phyloP scores from a whole-genome alignment of 2,888 invertebrate genomes.

The Axea sp. region DNA sequence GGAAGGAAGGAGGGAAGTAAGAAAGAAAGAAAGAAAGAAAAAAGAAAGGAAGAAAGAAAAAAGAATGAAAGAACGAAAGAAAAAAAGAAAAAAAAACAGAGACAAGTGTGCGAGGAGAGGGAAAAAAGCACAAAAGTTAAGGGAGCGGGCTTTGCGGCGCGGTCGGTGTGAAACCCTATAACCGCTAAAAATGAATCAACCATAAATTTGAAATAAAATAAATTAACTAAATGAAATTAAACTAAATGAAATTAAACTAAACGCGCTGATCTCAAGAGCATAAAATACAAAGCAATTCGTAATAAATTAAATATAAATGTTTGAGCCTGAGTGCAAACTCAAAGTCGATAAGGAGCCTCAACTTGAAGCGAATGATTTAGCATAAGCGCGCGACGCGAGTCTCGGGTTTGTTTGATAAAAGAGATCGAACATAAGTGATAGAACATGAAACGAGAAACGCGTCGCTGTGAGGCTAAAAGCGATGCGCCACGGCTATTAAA shows the following conservation, averaged over 20 bases:
- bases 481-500: slow-evolving; percentile 29
- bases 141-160: slow-evolving; percentile 76
- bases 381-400: slow-evolving; percentile 18
- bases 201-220: slow-evolving; percentile 51
- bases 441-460: slow-evolving; percentile 10
- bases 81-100: neutral
- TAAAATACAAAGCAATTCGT: neutral
- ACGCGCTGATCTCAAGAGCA: neutral
- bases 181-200: slow-evolving; percentile 70
- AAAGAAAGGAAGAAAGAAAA: neutral
- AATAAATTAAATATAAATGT: neutral
- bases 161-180: slow-evolving; percentile 75
- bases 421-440: neutral
- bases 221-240: slow-evolving; percentile 29
- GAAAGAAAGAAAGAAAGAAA: neutral
- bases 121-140: slow-evolving; percentile 49
- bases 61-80: neutral
- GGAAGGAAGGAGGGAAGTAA: too few relatives aligned
- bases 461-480: slow-evolving; percentile 45
- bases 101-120: slow-evolving; percentile 3
- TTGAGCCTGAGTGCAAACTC: slow-evolving; percentile 61
- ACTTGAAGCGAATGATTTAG: slow-evolving; percentile 39
- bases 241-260: slow-evolving; percentile 40
- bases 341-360: slow-evolving; percentile 54
- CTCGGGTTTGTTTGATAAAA: slow-evolving; percentile 25